These are phyloP conservation scores for Watsonalla binaria DNA, from an alignment of 2,888 invertebrate genomes.

Conservation along the genomic window DNA sequence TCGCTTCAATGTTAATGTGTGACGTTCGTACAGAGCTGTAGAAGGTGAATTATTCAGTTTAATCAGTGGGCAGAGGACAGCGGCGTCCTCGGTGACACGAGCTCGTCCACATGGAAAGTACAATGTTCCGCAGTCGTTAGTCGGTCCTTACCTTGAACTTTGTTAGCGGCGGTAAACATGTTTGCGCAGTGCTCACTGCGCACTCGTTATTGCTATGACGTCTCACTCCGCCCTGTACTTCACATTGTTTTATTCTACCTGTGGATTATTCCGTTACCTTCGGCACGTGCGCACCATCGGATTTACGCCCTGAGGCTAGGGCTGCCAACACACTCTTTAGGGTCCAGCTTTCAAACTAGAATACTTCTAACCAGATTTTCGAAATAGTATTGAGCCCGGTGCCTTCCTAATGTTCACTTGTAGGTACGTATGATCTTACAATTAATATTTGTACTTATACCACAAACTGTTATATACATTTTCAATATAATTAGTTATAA, in stretches of 20 bases:
- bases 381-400: no score
- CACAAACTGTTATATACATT: no score
- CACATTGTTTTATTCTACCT: conserved; percentile 33
- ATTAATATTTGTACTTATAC: no score
- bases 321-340: not conserved
- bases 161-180: conserved; percentile 69
- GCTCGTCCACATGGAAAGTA: conserved; percentile 46
- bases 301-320: not conserved
- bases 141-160: conserved; percentile 70
- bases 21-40: not conserved
- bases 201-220: conserved; percentile 61
- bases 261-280: conserved; percentile 48
- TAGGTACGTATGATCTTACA: no score
- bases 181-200: conserved; percentile 67
- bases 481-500: not conserved
- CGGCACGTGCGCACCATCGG: conserved; percentile 33
- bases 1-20: no score
- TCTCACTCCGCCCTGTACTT: conserved; percentile 23
- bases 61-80: not conserved
- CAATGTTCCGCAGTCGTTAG: conserved; percentile 52
- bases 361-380: no score
- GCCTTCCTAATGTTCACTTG: no score
- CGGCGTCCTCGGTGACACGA: conserved; percentile 38
- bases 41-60: not conserved
- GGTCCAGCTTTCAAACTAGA: not conserved